Evolutionary conservation across 2,797 vertebrate genomes (phyloP).

Genomic region (Perdix hodgsoniae): DNA sequence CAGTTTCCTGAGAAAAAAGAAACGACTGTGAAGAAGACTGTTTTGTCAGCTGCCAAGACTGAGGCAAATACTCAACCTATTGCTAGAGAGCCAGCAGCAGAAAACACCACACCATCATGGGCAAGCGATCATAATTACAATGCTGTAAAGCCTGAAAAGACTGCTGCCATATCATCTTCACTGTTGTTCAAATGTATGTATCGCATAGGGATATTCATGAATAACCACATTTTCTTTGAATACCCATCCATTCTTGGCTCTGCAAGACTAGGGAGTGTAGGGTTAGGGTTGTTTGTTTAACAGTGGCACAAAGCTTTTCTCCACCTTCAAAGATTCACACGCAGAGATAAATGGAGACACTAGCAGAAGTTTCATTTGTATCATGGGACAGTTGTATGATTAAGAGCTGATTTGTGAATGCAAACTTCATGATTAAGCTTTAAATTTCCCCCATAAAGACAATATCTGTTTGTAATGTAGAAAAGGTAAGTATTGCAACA

Average conservation of each 20-base stretch:
- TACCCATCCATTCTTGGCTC: constrained; percentile 56
- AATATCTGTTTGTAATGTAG: constrained; percentile 50
- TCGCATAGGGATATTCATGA: constrained; percentile 83
- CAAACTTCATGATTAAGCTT: constrained; percentile 30
- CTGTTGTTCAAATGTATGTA: constrained; percentile 97
- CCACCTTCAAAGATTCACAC: constrained; percentile 63
- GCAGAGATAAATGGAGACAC: constrained; percentile 7
- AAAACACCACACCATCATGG: constrained; percentile 83
- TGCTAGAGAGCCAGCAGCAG: constrained; percentile 77
- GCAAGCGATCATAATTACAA: constrained; percentile 91
- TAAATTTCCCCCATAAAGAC: constrained; percentile 14
- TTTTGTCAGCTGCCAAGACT: constrained; percentile 64
- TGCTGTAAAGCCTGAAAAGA: constrained; percentile 94
- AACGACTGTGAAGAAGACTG: constrained; percentile 75
- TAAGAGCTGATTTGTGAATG: constrained; percentile 53
- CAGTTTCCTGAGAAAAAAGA: constrained; percentile 81
- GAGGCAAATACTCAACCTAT: constrained; percentile 74
- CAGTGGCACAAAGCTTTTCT: constrained; percentile 4
- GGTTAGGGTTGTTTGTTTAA: background rate
- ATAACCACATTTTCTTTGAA: constrained; percentile 65
- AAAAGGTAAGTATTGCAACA: constrained; percentile 55
- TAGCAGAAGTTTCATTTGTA: constrained; percentile 14
- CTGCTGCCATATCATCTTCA: constrained; percentile 87
- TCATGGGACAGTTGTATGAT: constrained; percentile 11
- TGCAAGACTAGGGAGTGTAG: constrained; percentile 51